These are phyloP conservation scores for Diglossa cyanea DNA, from an alignment of 2,797 vertebrate genomes.

Conservation along the genomic window DNA sequence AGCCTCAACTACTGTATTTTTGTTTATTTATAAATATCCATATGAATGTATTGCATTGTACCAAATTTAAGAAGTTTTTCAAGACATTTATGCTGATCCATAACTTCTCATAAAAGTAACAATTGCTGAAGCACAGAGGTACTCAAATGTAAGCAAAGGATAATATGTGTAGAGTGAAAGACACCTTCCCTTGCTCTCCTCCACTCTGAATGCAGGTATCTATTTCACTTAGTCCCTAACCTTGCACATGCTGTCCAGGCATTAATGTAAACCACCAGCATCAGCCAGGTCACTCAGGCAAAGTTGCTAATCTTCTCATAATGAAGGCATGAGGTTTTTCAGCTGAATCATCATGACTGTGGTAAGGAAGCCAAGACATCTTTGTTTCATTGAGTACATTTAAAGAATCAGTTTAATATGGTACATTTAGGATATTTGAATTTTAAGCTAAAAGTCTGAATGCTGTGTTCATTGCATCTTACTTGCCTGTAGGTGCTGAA, in stretches of 20 bases:
- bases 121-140: neutral
- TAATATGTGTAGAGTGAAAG: neutral
- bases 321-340: neutral
- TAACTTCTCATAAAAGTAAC: neutral
- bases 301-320: neutral
- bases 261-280: conserved; percentile 15
- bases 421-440: neutral
- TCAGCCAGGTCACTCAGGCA: neutral
- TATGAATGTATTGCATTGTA: neutral
- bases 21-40: neutral
- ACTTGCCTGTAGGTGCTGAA: neutral
- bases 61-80: neutral
- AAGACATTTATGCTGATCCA: neutral
- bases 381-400: neutral
- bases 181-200: neutral
- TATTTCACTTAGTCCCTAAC: neutral
- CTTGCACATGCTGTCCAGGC: conserved; percentile 31
- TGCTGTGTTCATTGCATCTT: neutral
- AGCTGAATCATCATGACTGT: neutral
- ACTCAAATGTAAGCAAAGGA: neutral
- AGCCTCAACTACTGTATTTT: conserved; percentile 1
- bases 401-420: neutral
- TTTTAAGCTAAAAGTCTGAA: conserved; percentile 40
- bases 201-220: neutral
- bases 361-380: neutral